Evolutionary conservation across 2,888 invertebrate genomes (phyloP), one percentile per base, ranked within the genome.

Genomic region (Drosophila aldrichi): DNA sequence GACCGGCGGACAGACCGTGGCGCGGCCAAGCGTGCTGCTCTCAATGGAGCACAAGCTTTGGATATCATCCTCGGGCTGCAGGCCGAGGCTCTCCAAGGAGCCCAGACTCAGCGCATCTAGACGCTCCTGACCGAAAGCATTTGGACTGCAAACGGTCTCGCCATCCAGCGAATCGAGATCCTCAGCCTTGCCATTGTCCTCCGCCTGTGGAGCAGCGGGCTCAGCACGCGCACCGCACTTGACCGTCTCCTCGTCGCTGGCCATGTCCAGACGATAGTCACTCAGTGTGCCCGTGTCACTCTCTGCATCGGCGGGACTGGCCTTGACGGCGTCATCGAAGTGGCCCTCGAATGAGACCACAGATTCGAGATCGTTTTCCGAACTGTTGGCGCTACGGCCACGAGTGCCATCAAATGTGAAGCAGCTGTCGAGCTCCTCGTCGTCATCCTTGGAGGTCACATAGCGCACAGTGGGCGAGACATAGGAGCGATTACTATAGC

Each of bases 391-490:
- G n/a, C 2, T 38, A n/a, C 10, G n/a, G 18, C 1, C 29, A 18
- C 8, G 10, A 12, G 12, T 8, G 20, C 55, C 29, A n/a, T 58
- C 44, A 10, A 49, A 29, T 34, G 55, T 20, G 6, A 18, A 52
- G 25, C 41, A 22, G 38, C 29, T 20, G 2, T 32, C n/a, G 22
- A 44, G 16, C n/a, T 74, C 60, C 2, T 68, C 58, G 0, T 59
- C 61, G 2, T 59, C 67, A 0, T 44, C 66, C 16, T 70, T 65
- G 10, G 22, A 40, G 9, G 71, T 58, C 49, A 77, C 54, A 18
- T 66, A 83, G 12, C 84, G 79, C n/a, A 82, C 84, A 18, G 84
- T 85, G 32, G 79, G 63, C n/a, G 85, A 66, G 1, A 40, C 61
- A 36, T 68, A 72, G n/a, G 81, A 80, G 40, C 83, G 83, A 63